These are phyloP conservation scores for Tanypteryx hageni DNA, from an alignment of 2,888 invertebrate genomes.

Conservation along the genomic window DNA sequence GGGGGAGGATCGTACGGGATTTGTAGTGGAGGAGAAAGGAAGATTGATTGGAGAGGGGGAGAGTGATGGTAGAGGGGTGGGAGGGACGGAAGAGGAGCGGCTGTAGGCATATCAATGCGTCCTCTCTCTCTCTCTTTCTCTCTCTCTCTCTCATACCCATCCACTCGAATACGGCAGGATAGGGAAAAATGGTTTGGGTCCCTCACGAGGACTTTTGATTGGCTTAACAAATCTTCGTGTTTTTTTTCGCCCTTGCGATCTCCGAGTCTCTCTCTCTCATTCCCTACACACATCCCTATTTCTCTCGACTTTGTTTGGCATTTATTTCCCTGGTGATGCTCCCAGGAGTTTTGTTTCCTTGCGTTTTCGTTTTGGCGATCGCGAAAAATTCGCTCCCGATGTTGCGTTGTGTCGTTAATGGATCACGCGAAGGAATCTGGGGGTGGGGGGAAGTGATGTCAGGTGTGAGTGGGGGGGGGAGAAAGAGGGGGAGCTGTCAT, in stretches of 20 bases:
- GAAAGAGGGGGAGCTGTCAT: no score
- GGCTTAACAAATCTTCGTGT: constrained; percentile 40
- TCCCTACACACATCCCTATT: neutral
- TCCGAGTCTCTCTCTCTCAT: neutral
- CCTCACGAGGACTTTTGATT: constrained; percentile 49
- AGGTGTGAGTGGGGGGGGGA: no score
- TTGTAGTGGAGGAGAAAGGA: neutral
- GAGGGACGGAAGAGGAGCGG: neutral
- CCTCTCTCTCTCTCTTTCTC: neutral
- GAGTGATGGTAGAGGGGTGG: neutral
- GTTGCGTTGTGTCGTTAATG: no score
- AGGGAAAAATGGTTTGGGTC: constrained; percentile 42
- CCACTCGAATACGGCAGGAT: constrained; percentile 37
- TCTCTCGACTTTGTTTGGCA: neutral
- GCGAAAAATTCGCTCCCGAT: no score
- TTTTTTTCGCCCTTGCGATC: neutral
- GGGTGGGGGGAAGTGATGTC: no score
- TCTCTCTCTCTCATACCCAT: neutral
- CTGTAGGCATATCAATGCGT: constrained; percentile 45
- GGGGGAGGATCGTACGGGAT: neutral
- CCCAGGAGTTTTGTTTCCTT: no score
- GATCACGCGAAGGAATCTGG: no score
- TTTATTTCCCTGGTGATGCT: neutral
- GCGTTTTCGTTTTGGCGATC: no score
- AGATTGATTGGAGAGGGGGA: neutral